Percentiles rank a stretch among this genome's conserved stretches.
These are phyloP conservation scores for Euwallacea fornicatus DNA, from an alignment of 1,140 invertebrate genomes.

Conservation along the genomic window DNA sequence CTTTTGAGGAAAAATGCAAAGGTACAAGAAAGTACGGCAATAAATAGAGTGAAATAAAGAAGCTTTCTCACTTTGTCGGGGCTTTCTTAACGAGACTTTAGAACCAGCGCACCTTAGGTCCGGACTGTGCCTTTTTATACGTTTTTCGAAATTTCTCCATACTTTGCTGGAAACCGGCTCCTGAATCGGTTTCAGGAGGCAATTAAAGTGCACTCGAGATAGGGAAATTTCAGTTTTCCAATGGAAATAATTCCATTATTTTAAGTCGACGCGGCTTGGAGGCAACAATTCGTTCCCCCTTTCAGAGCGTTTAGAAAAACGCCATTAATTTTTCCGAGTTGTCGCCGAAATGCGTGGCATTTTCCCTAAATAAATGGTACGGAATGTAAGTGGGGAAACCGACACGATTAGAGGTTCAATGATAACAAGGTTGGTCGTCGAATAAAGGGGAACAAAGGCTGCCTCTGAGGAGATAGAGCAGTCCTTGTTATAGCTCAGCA, in stretches of 20 bases:
- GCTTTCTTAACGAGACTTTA: neutral
- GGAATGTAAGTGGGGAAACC: constrained; percentile 35
- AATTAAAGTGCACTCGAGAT: too few species aligned
- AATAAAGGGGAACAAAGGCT: constrained; percentile 28
- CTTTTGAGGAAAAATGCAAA: neutral
- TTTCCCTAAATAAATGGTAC: constrained; percentile 32
- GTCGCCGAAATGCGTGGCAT: constrained; percentile 29
- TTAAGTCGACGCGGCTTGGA: neutral
- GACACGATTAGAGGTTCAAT: constrained; percentile 32
- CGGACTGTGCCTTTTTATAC: neutral
- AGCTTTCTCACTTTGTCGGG: constrained; percentile 7
- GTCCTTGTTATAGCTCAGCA: constrained; percentile 30
- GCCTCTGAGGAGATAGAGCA: constrained; percentile 24
- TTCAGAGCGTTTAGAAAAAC: constrained; percentile 30
- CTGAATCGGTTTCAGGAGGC: too few species aligned
- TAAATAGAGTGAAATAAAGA: constrained; percentile 8
- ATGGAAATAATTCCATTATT: constrained; percentile 10
- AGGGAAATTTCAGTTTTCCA: too few species aligned
- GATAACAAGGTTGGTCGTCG: constrained; percentile 33
- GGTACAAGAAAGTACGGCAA: neutral
- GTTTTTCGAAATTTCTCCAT: neutral
- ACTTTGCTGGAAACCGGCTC: neutral
- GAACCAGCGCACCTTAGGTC: neutral
- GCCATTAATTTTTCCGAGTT: constrained; percentile 35
- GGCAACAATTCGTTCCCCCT: constrained; percentile 15